These are phyloP conservation scores for Ardeotis arabs DNA, from an alignment of 2,113 vertebrate genomes.

Conservation along the genomic window DNA sequence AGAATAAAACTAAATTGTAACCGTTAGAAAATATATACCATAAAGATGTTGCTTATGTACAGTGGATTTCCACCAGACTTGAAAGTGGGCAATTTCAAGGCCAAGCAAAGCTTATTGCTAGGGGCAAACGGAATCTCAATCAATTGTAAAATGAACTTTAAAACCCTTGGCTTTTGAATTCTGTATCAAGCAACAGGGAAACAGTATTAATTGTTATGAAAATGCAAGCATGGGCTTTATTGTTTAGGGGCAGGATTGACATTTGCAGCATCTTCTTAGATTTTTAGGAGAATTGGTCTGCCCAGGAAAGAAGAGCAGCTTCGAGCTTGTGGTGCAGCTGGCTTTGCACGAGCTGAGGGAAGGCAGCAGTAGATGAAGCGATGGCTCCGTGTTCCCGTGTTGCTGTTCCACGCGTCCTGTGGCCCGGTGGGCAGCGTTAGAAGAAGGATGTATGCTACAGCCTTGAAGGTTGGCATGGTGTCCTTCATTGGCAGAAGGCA, in stretches of 20 bases:
- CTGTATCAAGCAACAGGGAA: background rate
- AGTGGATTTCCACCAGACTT: background rate
- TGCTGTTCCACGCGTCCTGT: background rate
- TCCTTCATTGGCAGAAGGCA: rapidly evolving
- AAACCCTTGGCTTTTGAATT: constrained; percentile 14
- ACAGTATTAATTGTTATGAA: constrained; percentile 17
- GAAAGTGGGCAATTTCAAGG: background rate
- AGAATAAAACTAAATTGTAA: background rate
- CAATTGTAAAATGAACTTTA: constrained; percentile 18
- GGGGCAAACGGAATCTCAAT: background rate
- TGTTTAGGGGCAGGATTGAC: background rate
- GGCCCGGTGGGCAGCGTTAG: background rate
- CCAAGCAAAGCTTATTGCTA: background rate
- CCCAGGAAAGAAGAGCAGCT: background rate
- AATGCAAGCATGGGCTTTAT: background rate
- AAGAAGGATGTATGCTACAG: rapidly evolving
- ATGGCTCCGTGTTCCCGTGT: background rate
- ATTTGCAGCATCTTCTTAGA: background rate
- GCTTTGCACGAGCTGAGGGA: background rate
- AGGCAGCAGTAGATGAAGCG: background rate
- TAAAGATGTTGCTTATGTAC: background rate
- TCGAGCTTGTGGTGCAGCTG: background rate
- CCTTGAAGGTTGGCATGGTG: rapidly evolving
- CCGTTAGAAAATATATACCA: background rate
- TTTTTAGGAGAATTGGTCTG: background rate